Evolutionary conservation across 2,113 vertebrate species (phyloP).

Genomic region (Mesoclemmys tuberculata): DNA sequence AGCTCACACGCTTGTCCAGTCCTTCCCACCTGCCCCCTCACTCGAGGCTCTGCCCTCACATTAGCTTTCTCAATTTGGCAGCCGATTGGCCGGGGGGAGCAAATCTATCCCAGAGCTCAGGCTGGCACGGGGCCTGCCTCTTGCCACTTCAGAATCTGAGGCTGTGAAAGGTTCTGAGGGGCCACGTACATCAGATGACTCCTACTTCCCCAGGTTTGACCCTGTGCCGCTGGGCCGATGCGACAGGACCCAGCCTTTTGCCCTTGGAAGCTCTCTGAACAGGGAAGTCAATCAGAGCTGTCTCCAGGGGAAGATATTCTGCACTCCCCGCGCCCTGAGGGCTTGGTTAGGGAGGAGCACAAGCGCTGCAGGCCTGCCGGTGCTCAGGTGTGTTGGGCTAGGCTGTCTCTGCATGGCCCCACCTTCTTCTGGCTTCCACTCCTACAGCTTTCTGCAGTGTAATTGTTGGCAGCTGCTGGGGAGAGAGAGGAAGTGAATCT

Average conservation of each 20-base stretch:
- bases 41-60: background rate
- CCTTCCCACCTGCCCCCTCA: background rate
- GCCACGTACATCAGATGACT: background rate
- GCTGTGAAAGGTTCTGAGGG: background rate
- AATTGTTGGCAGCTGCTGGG: fast-evolving
- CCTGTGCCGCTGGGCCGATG: background rate
- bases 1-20: background rate
- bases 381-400: constrained; percentile 31
- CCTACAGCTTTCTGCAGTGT: fast-evolving
- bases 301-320: background rate
- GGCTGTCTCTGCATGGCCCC: background rate
- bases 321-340: background rate
- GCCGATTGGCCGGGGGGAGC: background rate
- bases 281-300: background rate
- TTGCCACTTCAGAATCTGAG: background rate
- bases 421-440: background rate
- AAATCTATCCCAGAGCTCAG: background rate
- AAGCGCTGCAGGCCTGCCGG: background rate
- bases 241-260: background rate
- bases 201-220: background rate
- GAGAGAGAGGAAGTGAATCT: background rate
- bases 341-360: background rate
- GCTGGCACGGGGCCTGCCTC: background rate
- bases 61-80: background rate
- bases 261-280: background rate